Percentiles rank a stretch among this genome's conserved stretches.
phyloP scores from a whole-genome alignment of 2,113 vertebrate genomes.

The Crocuta crocuta region DNA sequence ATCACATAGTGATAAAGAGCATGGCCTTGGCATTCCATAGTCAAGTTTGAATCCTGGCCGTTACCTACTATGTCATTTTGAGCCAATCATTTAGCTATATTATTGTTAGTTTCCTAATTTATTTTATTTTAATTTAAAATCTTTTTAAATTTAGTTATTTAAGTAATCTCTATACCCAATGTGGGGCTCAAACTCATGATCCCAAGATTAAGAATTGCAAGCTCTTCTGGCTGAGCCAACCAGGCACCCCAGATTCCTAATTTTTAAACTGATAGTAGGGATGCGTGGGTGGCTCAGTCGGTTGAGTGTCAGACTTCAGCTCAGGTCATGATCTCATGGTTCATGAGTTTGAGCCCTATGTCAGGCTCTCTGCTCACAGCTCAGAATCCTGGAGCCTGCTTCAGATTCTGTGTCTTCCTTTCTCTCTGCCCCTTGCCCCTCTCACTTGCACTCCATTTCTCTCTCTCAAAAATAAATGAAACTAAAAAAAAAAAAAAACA shows the following conservation, averaged over 20 bases:
- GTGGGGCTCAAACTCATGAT: neutral
- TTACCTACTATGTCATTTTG: neutral
- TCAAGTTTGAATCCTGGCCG: neutral
- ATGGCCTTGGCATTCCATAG: neutral
- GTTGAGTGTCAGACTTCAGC: no score
- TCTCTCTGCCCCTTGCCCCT: no score
- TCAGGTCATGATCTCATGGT: no score
- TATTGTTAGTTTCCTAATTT: neutral
- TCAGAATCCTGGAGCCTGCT: no score
- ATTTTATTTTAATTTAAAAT: neutral
- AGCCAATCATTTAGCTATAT: neutral
- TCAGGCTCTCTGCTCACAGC: no score
- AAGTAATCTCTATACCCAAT: neutral
- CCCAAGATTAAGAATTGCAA: neutral
- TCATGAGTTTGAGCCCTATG: no score
- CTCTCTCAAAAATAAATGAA: no score
- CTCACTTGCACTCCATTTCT: no score
- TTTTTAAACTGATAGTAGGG: constrained; percentile 15
- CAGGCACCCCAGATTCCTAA: neutral
- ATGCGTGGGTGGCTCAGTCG: no score
- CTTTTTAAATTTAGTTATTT: neutral
- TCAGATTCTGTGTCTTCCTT: no score
- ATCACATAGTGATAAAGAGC: neutral
- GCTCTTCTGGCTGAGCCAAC: neutral
- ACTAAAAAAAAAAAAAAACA: neutral